Evolutionary conservation across 2,888 invertebrate species (phyloP), one percentile per base, ranked within the genome.

Genomic region (Dilophus febrilis): DNA sequence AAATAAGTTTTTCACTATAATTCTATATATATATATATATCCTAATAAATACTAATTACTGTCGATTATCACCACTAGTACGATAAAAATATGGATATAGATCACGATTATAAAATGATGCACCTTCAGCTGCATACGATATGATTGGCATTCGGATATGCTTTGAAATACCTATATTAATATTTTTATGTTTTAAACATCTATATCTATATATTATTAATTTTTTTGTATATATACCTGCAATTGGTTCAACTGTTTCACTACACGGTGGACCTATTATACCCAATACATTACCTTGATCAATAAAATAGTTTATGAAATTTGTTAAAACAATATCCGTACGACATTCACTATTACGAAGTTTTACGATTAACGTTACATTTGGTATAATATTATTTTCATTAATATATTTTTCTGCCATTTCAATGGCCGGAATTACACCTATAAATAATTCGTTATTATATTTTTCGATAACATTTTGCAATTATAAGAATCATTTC

Each of bases 201-300:
- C n/a, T n/a, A n/a, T n/a, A n/a, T n/a, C n/a, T n/a, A n/a, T n/a
- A n/a, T n/a, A n/a, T n/a, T n/a, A n/a, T n/a, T n/a, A n/a, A n/a
- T n/a, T n/a, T n/a, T n/a, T n/a, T n/a, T n/a, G n/a, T n/a, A n/a
- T 6, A 22, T 8, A 22, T 6, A 46, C 77, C 80, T 1, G 81
- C 81, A 28, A 85, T 64, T 0, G 83, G 81, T 52, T 83, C 82
- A 0, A 84, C 77, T 1, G 83, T 82, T 53, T 84, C 83, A 1
- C 81, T 80, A 51, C 84, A 85, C 1, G 79, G 81, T 1, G 84
- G 84, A 7, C 85, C 84, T 35, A 84, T 53, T 2, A 85, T 72
- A 1, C 83, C 85, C 42, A 77, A 67, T 43, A 83, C 59, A 37
- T 70, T 68, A 1, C 44, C 47, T 26, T 38, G 26, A 1, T 29